Evolutionary conservation across 1,140 invertebrate genomes (phyloP), one percentile per base, ranked within the genome.

Genomic region (Ostrea denselamellosa): DNA sequence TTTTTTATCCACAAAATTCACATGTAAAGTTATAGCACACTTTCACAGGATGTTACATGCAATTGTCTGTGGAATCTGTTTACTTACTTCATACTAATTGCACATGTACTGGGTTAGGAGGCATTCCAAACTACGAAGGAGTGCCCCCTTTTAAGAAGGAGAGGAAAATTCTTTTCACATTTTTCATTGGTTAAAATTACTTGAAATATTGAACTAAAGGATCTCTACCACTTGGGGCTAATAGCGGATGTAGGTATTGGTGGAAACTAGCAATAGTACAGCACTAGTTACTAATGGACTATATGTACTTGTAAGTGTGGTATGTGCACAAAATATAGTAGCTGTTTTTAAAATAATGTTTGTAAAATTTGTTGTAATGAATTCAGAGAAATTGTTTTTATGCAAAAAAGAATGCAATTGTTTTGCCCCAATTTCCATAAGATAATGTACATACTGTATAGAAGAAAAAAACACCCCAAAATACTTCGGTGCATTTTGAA

Each of bases 181-280:
- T 71, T 71, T 71, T 71, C 68, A 71, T 71, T 71, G 68, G 68
- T 71, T 71, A 34, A 71, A 28, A 71, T 71, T 71, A 71, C 25
- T 14, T 71, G 10, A 71, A 71, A 71, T 71, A 71, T 71, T 34
- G 68, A 71, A 71, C 28, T 71, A 28, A 71, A 71, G 68, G 68
- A 71, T 71, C 68, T 71, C 14, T 34, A 17, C 22, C 25, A 71
- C 68, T 71, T 28, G 68, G 68, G 68, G 68, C 28, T 71, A 25
- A 25, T 28, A 34, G 28, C 68, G 68, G 68, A 71, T 71, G 28
- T 71, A 71, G 68, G 28, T 71, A 71, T 71, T 14, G 25, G 25
- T 22, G 68, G 68, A 68, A 34, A 14, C 8, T 71, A 34, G 22
- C 34, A 44, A 44, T 44, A 71, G 68, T 71, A 28, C 25, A 71